Evolutionary conservation across 2,113 vertebrate genomes (phyloP).

Genomic region (Platanista minor): DNA sequence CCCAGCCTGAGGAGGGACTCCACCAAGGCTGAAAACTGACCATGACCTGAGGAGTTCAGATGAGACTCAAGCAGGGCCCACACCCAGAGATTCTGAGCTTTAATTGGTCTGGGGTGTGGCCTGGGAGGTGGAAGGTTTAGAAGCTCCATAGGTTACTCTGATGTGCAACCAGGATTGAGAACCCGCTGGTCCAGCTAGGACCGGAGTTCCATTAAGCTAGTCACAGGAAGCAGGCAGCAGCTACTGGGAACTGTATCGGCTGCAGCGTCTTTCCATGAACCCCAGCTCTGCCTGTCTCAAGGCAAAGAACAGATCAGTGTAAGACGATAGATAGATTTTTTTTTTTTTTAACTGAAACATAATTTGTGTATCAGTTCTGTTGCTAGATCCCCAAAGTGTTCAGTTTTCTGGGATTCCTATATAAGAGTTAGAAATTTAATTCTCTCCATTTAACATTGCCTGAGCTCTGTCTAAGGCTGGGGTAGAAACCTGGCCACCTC

Average conservation of each 20-base stretch:
- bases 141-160: not conserved
- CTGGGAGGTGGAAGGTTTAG: not conserved
- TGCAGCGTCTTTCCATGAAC: rapidly evolving
- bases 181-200: not conserved
- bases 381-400: not conserved
- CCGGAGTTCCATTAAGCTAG: not conserved
- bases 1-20: not conserved
- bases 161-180: not conserved
- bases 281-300: not conserved
- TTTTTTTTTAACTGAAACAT: not conserved
- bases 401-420: not conserved
- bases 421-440: not conserved
- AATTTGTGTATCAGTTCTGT: not conserved
- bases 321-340: not conserved
- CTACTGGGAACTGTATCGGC: not conserved
- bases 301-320: not conserved
- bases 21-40: not conserved
- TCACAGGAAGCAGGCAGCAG: not conserved
- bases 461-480: not conserved
- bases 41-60: not conserved
- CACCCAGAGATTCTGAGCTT: not conserved
- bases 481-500: not conserved
- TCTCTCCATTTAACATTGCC: not conserved
- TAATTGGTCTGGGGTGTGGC: not conserved
- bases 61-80: not conserved